Conservation (phyloP, 2,797 vertebrate species). For the Heterohyrax brucei region DNA sequence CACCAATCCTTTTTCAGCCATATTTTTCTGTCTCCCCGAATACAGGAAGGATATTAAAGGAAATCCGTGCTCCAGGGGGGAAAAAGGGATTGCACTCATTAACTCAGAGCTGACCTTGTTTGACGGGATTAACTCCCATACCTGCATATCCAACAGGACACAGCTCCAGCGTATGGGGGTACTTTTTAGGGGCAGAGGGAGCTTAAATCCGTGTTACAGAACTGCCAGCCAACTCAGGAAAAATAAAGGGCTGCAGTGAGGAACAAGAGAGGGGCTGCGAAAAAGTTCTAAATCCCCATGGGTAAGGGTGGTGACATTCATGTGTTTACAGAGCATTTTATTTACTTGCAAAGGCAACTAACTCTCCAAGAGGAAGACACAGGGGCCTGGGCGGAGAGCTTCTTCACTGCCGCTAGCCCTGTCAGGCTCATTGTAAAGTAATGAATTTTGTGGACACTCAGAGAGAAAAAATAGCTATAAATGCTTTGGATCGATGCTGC, state of each 20-base stretch:
- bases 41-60: conserved; percentile 34
- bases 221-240: not conserved
- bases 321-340: conserved; percentile 46
- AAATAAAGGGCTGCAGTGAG: not conserved
- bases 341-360: conserved; percentile 63
- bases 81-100: not conserved
- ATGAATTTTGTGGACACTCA: conserved; percentile 71
- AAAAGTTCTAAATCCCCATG: not conserved
- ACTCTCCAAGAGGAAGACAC: conserved; percentile 24
- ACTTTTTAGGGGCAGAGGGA: not conserved
- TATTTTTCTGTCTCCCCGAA: not conserved
- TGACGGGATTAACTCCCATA: conserved; percentile 38
- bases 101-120: conserved; percentile 49
- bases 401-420: conserved; percentile 2
- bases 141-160: not conserved
- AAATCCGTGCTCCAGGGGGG: not conserved
- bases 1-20: not conserved
- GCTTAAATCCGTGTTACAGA: not conserved
- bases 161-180: rapidly evolving
- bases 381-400: not conserved
- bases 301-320: not conserved
- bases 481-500: conserved; percentile 26
- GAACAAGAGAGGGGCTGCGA: not conserved
- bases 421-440: conserved; percentile 69
- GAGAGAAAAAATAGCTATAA: conserved; percentile 65